Base-by-base conservation (phyloP, 2,797 vertebrate genomes). In the Bradypodion pumilum region DNA sequence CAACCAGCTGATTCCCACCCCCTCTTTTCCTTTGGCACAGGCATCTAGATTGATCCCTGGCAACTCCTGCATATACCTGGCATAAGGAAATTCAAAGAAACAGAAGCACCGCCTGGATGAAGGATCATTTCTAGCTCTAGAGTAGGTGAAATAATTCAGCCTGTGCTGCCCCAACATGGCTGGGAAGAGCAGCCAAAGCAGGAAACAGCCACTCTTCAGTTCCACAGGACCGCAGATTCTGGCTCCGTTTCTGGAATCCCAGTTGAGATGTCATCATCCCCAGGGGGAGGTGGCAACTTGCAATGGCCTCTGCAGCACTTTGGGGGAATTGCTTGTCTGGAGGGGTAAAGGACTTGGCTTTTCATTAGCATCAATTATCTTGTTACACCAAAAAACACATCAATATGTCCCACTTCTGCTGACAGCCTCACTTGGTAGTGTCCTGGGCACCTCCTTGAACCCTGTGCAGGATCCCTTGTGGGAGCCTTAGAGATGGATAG, bases 321-420 rank as follows among this genome's bases (percentile, higher is more conserved):
- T n/a, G 23, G 49, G 56, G 62, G 56, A 84, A 83, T 32, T 44
- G 52, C 56, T 70, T 23, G 44, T 76, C 72, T 73, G 70, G 62
- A 77, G 40, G 65, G 27, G 21, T 37, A 80, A 70, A 68, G 35
- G 46, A 83, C 15, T 73, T 78, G 74, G 69, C 52, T 87, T 75
- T 76, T 80, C 72, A 83, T 83, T 78, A 78, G 59, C 56, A 46
- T 63, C 70, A 79, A 75, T 75, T 69, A 76, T 35, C 65, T 68
- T 25, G 63, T 68, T 76, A 60, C 46, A 35, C 74, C 8, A 37
- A 77, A 69, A 83, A 76, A 5, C 27, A 65, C 46, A 59, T 56
- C 46, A 40, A 29, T 40, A 40, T 16, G 40, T 59, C 16, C 44
- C 42, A 44, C 80, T 40, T 35, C 44, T 65, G 40, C 29, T 25